Evolutionary conservation across 2,888 invertebrate genomes (phyloP).

Genomic region (Lycaena phlaeas): DNA sequence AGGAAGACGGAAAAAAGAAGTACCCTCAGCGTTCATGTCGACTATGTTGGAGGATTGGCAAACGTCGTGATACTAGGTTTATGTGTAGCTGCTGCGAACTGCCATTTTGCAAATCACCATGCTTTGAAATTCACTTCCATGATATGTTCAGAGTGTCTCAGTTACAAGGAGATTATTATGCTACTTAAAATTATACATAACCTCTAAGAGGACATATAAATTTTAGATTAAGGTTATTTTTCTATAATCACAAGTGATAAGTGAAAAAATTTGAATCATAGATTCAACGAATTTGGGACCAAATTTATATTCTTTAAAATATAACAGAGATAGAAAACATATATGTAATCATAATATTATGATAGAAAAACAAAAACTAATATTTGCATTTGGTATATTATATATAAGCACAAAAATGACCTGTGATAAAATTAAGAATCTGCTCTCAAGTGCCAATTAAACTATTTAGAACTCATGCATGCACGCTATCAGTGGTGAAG

Average conservation of each 20-base stretch:
- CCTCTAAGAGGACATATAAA: conserved; percentile 19
- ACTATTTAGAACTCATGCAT: conserved; percentile 13
- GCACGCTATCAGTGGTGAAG: too few species aligned
- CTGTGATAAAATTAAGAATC: conserved; percentile 48
- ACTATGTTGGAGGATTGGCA: conserved; percentile 64
- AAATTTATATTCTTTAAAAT: conserved; percentile 23
- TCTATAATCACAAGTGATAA: conserved; percentile 24
- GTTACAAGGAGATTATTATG: conserved; percentile 59
- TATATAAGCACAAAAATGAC: conserved; percentile 46
- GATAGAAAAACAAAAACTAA: too few species aligned
- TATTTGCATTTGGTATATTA: conserved; percentile 24
- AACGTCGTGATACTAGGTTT: conserved; percentile 61
- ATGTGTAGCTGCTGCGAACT: conserved; percentile 66
- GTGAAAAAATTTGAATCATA: conserved; percentile 28
- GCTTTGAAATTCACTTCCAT: conserved; percentile 65
- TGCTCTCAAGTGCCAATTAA: conserved; percentile 45
- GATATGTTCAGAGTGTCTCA: conserved; percentile 60
- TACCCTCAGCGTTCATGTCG: conserved; percentile 68
- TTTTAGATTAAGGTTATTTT: conserved; percentile 23
- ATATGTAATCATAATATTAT: neutral
- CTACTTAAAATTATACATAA: conserved; percentile 37
- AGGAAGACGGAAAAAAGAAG: conserved; percentile 69
- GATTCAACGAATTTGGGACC: conserved; percentile 33
- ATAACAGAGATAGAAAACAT: conserved; percentile 9
- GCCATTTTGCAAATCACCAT: conserved; percentile 65